Conservation (phyloP, 2,888 invertebrate species). For the Crocallis elinguaria region DNA sequence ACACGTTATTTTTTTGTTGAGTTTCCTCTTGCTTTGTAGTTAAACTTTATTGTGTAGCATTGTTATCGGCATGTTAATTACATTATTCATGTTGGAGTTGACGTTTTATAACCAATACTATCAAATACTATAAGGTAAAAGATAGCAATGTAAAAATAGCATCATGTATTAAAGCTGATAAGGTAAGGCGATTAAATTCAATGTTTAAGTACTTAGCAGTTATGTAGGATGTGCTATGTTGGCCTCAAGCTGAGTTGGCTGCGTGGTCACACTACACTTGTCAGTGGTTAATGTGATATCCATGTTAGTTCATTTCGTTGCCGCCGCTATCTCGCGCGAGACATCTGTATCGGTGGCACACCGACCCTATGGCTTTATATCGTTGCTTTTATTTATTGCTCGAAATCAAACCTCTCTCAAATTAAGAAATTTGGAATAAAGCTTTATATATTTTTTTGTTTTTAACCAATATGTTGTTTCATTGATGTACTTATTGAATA, state of each 20-base stretch:
- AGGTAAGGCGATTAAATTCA: too few relatives aligned
- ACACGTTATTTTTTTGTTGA: conserved; percentile 1
- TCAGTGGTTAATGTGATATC: conserved; percentile 75
- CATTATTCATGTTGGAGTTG: neutral
- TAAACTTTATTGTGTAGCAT: neutral
- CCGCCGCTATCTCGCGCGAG: conserved; percentile 73
- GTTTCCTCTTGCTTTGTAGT: conserved; percentile 1
- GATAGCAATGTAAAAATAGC: too few relatives aligned
- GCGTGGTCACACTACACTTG: conserved; percentile 36
- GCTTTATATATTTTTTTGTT: neutral
- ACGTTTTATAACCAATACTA: neutral
- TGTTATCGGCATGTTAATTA: conserved; percentile 13
- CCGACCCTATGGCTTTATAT: conserved; percentile 75
- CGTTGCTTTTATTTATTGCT: conserved; percentile 76
- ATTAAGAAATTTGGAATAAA: conserved; percentile 63
- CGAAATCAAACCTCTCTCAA: conserved; percentile 57
- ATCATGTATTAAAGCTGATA: neutral
- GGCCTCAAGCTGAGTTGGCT: neutral
- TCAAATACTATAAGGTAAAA: too few relatives aligned
- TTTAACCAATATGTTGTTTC: neutral
- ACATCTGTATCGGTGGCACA: conserved; percentile 82
- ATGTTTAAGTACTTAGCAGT: too few relatives aligned
- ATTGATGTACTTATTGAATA: neutral
- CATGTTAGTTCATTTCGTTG: conserved; percentile 75
- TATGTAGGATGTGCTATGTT: neutral